These are phyloP conservation scores for Seira ritae DNA, from an alignment of 2,888 invertebrate genomes.

Conservation along the genomic window DNA sequence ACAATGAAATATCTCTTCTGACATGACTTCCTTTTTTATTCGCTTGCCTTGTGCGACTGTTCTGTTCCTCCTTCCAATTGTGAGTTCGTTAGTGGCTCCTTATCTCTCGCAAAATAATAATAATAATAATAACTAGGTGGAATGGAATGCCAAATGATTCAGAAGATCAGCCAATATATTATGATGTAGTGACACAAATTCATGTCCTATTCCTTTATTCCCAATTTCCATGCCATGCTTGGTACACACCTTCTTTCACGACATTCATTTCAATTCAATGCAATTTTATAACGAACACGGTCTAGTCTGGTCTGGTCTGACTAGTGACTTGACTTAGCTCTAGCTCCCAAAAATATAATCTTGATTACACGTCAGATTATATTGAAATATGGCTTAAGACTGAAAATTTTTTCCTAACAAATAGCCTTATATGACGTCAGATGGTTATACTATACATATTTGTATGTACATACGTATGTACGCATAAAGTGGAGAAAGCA, in stretches of 20 bases:
- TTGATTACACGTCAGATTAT: slow-evolving; percentile 74
- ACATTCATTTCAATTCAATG: neutral
- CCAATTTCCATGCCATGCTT: slow-evolving; percentile 27
- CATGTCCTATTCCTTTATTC: neutral
- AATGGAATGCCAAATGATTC: neutral
- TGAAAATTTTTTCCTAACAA: slow-evolving; percentile 73
- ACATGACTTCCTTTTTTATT: too few species aligned
- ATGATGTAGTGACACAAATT: slow-evolving; percentile 9
- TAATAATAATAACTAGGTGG: slow-evolving; percentile 51
- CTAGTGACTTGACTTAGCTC: neutral
- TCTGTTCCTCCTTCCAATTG: too few species aligned
- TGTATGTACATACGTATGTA: too few species aligned
- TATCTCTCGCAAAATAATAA: too few species aligned
- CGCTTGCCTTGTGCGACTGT: too few species aligned
- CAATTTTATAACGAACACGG: slow-evolving; percentile 20
- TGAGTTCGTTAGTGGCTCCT: too few species aligned
- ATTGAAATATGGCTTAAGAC: slow-evolving; percentile 73
- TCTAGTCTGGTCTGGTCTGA: slow-evolving; percentile 19
- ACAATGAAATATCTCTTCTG: too few species aligned
- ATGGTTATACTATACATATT: slow-evolving; percentile 39
- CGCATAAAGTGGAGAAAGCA: slow-evolving; percentile 16
- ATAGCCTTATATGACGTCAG: slow-evolving; percentile 72
- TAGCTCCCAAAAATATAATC: slow-evolving; percentile 71
- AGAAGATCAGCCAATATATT: slow-evolving; percentile 25
- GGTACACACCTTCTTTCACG: slow-evolving; percentile 4